Evolutionary conservation across 2,797 vertebrate genomes (phyloP).

Genomic region (Galagoides demidoff): DNA sequence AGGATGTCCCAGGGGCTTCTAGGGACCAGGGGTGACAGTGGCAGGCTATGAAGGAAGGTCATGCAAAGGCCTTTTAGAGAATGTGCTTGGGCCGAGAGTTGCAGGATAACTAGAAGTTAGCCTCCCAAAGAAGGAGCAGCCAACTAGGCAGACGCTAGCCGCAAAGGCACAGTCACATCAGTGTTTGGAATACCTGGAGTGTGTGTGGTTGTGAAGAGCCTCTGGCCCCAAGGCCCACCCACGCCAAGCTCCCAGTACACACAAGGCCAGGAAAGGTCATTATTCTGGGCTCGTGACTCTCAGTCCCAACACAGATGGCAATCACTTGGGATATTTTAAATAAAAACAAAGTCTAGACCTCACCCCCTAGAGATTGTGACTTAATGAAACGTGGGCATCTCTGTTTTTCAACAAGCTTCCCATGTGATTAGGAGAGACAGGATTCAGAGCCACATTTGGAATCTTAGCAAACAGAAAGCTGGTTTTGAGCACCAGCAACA

Average conservation of each 20-base stretch:
- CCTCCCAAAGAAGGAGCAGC: not conserved
- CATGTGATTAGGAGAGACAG: not conserved
- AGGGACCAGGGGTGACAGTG: not conserved
- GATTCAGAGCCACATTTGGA: not conserved
- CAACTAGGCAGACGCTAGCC: not conserved
- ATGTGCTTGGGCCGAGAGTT: too few species aligned
- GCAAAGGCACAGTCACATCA: not conserved
- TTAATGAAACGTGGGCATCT: not conserved
- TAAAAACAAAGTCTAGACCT: not conserved
- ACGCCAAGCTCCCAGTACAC: not conserved
- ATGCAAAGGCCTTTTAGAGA: not conserved
- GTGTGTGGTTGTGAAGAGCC: rapidly evolving
- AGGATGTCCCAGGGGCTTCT: not conserved
- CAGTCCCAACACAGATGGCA: not conserved
- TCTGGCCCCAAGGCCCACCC: not conserved
- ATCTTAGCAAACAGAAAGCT: not conserved
- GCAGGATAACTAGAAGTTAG: not conserved
- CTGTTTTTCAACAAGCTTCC: not conserved
- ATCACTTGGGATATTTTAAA: not conserved
- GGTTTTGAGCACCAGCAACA: not conserved
- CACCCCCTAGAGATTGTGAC: not conserved
- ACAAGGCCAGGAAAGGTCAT: not conserved
- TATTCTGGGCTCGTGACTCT: not conserved
- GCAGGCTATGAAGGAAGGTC: not conserved
- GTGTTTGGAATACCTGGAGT: not conserved